These are phyloP conservation scores for Stenotaenia linearis DNA, from an alignment of 2,888 invertebrate genomes.

Conservation along the genomic window DNA sequence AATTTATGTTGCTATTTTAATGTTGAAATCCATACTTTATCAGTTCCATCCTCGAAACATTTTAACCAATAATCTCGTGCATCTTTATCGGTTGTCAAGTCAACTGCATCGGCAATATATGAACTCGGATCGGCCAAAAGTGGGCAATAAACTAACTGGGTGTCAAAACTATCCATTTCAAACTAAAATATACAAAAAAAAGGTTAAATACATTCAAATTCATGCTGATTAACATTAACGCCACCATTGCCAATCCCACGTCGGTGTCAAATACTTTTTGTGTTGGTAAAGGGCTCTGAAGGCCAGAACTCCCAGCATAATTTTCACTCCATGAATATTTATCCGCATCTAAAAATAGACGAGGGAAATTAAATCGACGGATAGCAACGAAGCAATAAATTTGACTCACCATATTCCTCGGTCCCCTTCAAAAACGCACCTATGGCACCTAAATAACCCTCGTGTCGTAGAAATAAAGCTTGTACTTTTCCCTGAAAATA, in stretches of 20 bases:
- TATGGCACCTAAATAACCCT: conserved; percentile 64
- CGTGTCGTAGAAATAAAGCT: conserved; percentile 62
- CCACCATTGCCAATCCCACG: background rate
- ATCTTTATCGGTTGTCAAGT: conserved; percentile 74
- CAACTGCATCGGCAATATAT: conserved; percentile 88
- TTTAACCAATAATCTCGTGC: conserved; percentile 86
- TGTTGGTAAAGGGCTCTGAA: conserved; percentile 51
- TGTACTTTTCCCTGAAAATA: conserved; percentile 54
- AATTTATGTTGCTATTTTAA: background rate
- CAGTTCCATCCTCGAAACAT: conserved; percentile 64
- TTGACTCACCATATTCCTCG: conserved; percentile 52
- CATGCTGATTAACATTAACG: background rate
- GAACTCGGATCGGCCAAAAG: conserved; percentile 68
- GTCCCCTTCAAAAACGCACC: conserved; percentile 63
- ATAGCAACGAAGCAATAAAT: background rate
- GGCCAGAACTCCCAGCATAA: conserved; percentile 60
- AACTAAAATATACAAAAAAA: conserved; percentile 48
- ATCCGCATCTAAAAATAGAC: conserved; percentile 47
- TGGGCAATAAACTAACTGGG: conserved; percentile 61
- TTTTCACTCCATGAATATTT: conserved; percentile 63
- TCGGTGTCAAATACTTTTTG: conserved; percentile 38
- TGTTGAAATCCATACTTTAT: conserved; percentile 29
- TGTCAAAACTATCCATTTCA: conserved; percentile 56
- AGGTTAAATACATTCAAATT: background rate
- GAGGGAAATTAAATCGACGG: background rate